Base-by-base conservation (phyloP, 2,113 vertebrate genomes). In the Channa argus region DNA sequence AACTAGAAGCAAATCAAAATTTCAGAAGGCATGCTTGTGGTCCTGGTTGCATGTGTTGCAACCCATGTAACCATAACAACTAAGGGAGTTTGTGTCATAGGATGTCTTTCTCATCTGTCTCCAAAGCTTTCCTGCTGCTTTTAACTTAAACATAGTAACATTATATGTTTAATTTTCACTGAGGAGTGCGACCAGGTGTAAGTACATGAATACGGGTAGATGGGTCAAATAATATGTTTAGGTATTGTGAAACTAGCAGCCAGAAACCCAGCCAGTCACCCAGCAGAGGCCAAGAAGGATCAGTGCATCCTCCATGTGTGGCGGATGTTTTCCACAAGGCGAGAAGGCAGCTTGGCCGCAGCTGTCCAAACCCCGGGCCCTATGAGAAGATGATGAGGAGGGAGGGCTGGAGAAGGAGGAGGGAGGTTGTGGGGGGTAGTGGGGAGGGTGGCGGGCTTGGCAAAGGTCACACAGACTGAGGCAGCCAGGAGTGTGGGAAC, bases 301-400 rank as follows among this genome's bases (percentile, higher is more conserved):
- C 87, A 90, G 78, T 65, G 81, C 90, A 75, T 86, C 85, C 85
- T 95, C 95, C 95, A 95, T 95, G 95, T 95, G 94, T 92, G 94
- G 96, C 95, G 96, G 96, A 96, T 96, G 96, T 96, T 95, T 94
- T 96, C 95, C 95, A 95, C 69, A 94, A 95, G 95, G 90, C 69
- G 91, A 94, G 89, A 91, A 93, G 92, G 59, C 96, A 96, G 96
- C 96, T 97, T 96, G 94, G 93, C 94, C 94, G 91, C 89, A 94
- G 61, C 94, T 95, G 85, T 94, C 79, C 91, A 94, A 93, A 94
- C 93, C 83, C 15, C 80, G 73, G 94, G 94, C 94, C 94, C 93
- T 93, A 87, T 92, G 93, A 94, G 91, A 90, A 94, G 91, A 89
- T 36, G 70, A 90, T 77, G 79, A 82, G 77, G 77, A 55, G 84